A percentile compares a stretch with the other conserved stretches of the same genome.
phyloP scores from a whole-genome alignment of 2,888 invertebrate species.

The Xanthia icteritia region DNA sequence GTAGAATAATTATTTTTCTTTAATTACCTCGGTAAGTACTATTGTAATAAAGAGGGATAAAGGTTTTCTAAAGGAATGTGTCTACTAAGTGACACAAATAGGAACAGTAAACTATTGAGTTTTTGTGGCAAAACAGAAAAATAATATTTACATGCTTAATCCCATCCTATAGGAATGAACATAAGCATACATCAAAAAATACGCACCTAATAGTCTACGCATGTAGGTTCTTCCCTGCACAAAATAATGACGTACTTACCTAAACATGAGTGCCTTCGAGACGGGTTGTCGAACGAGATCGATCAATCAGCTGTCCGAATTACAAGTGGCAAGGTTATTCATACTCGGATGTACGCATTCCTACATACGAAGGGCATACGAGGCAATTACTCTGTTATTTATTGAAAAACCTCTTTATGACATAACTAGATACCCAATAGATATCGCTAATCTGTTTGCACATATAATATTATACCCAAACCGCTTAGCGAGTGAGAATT shows the following conservation, averaged over 20 bases:
- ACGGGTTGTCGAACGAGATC: conserved; percentile 37
- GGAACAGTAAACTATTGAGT: neutral
- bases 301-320: conserved; percentile 44
- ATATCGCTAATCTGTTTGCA: neutral
- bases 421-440: neutral
- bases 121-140: neutral
- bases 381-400: no score
- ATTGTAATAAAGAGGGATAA: conserved; percentile 5
- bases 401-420: no score
- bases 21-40: neutral
- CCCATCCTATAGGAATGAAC: neutral
- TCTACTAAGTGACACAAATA: neutral
- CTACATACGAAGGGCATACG: neutral
- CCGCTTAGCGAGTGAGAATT: no score
- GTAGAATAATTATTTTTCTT: neutral
- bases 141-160: no score
- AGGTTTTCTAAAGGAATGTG: neutral
- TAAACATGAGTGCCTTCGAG: conserved; percentile 8
- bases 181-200: neutral
- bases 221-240: conserved; percentile 3
- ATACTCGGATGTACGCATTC: neutral
- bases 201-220: neutral
- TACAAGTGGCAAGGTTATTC: conserved; percentile 7
- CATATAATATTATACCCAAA: no score
- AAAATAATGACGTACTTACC: conserved; percentile 32